Conservation (phyloP, 2,113 vertebrate species). For the Ptychochromis oligacanthus region DNA sequence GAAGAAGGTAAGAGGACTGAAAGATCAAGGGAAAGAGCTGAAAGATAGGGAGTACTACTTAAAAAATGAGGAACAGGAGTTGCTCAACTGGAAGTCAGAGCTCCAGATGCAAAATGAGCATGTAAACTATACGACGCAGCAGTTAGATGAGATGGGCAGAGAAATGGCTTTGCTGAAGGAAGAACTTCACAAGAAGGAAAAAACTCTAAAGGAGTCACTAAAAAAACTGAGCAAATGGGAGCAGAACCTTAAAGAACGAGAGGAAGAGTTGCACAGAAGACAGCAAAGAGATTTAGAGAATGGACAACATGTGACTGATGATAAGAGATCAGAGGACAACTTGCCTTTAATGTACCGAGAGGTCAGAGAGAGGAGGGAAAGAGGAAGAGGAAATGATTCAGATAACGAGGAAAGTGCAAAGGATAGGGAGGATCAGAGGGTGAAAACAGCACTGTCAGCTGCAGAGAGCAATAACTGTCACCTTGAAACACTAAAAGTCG, state of each 20-base stretch:
- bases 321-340: neutral
- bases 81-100: conserved; percentile 52
- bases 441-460: conserved; percentile 14
- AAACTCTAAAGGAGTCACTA: conserved; percentile 5
- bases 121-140: conserved; percentile 18
- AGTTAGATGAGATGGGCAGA: conserved; percentile 51
- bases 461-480: conserved; percentile 30
- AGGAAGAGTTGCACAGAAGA: conserved; percentile 5
- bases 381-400: neutral
- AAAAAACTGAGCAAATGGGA: conserved; percentile 49
- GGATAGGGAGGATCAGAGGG: conserved; percentile 3
- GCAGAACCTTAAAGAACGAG: conserved; percentile 13
- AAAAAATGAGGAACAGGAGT: conserved; percentile 45
- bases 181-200: conserved; percentile 44
- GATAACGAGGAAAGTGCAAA: neutral
- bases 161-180: conserved; percentile 55
- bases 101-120: conserved; percentile 40
- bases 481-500: conserved; percentile 24
- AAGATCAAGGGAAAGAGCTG: conserved; percentile 68
- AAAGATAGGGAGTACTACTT: conserved; percentile 61
- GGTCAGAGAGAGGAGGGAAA: conserved; percentile 2
- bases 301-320: neutral
- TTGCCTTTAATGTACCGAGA: conserved; percentile 20
- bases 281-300: neutral
- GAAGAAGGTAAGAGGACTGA: conserved; percentile 66